A percentile compares a stretch with the other conserved stretches of the same genome.
phyloP scores from a whole-genome alignment of 2,888 invertebrate genomes.

The Cartodere bifasciata region DNA sequence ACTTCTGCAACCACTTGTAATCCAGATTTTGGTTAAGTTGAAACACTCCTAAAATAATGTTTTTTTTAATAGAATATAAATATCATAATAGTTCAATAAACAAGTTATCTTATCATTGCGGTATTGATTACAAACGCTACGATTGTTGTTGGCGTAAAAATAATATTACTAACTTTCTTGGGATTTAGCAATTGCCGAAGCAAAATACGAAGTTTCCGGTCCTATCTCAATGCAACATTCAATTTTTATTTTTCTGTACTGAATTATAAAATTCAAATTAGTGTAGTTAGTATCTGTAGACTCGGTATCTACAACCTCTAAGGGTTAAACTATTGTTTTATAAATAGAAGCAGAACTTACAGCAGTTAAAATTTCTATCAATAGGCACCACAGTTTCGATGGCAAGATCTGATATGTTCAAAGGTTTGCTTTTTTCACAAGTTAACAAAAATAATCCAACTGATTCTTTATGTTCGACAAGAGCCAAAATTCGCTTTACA shows the following conservation, averaged over 20 bases:
- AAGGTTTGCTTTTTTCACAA: slow-evolving; percentile 50
- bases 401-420: slow-evolving; percentile 61
- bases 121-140: too few relatives aligned
- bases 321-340: not conserved
- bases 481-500: slow-evolving; percentile 42
- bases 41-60: too few relatives aligned
- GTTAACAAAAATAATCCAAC: slow-evolving; percentile 45
- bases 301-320: slow-evolving; percentile 35
- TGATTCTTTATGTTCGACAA: slow-evolving; percentile 44
- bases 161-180: slow-evolving; percentile 46
- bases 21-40: too few relatives aligned
- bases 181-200: slow-evolving; percentile 58
- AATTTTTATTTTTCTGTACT: slow-evolving; percentile 38
- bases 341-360: slow-evolving; percentile 26
- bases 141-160: too few relatives aligned
- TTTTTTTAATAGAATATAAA: too few relatives aligned
- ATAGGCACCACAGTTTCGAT: slow-evolving; percentile 72
- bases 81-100: too few relatives aligned
- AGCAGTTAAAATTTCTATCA: slow-evolving; percentile 67
- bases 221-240: slow-evolving; percentile 44
- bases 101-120: too few relatives aligned
- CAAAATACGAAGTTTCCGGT: slow-evolving; percentile 54
- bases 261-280: slow-evolving; percentile 42
- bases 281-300: slow-evolving; percentile 36
- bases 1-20: slow-evolving; percentile 8